Evolutionary conservation across 2,888 invertebrate genomes (phyloP), one percentile per base, ranked within the genome.

Genomic region (Mythimna loreyi): DNA sequence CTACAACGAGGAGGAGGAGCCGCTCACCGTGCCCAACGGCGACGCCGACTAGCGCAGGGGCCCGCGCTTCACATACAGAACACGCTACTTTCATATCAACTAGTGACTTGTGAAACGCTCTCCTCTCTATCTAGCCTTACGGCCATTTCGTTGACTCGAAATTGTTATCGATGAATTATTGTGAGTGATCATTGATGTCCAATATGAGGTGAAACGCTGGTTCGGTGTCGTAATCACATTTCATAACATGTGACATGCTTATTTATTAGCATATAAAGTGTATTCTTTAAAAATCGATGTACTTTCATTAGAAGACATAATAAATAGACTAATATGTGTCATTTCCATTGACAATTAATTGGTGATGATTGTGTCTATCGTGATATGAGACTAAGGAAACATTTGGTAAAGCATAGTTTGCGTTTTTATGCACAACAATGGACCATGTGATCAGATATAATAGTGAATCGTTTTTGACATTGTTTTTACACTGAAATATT

Each of bases 1-100:
- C 92, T 97, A 97, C 92, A 97, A 97, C 89, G 97, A 97, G 83
- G 97, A 97, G 70, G 97, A 97, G 82, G 97, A 97, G 60, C 96
- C 97, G n/a, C 96, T 97, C 86, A 97, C 97, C 74, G 95, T 97
- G 81, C 96, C 97, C 82, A 97, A 97, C 91, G 97, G 97, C 75
- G 97, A 97, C 85, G 96, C 94, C 52, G 96, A 96, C 89, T 96
- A 96, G 91, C 94, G 85, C 89, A 82, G 90, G 90, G 85, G 84
- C 72, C 59, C 80, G 67, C 92, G 91, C 92, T 89, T 89, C 88
- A 67, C 70, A 71, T 85, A 81, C 81, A 81, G 92, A 86, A 89
- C 93, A 90, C 91, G 87, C 77, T 85, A 80, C 85, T 85, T 86
- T 80, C 85, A 89, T 81, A 89, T 85, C 83, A 89, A 89, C 89